Conservation (phyloP, 2,888 invertebrate species). For the Drosophila robusta region DNA sequence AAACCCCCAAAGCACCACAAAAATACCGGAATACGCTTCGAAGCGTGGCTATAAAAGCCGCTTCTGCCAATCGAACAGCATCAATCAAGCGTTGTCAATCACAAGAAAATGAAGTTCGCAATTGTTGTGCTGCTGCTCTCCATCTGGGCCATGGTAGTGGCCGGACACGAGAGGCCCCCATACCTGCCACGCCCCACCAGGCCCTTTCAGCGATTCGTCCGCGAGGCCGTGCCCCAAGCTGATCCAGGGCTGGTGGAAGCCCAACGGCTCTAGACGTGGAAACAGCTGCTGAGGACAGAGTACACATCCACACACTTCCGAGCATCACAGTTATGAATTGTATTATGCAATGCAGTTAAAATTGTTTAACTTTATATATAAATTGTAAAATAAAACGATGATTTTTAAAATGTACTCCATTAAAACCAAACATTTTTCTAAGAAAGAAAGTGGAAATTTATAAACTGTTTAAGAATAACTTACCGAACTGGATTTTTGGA, state of each 20-base stretch:
- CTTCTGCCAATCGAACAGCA: slow-evolving; percentile 2
- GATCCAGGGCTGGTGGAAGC: background rate
- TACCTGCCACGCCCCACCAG: slow-evolving; percentile 30
- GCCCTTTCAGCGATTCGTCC: slow-evolving; percentile 24
- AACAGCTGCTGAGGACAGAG: background rate
- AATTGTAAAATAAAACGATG: no score
- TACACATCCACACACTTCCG: no score
- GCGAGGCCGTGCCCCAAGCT: slow-evolving; percentile 22
- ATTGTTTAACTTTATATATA: background rate
- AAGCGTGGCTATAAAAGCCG: slow-evolving; percentile 28
- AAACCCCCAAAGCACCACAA: slow-evolving; percentile 4
- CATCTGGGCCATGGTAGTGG: slow-evolving; percentile 29
- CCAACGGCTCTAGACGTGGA: background rate
- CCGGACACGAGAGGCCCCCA: slow-evolving; percentile 16
- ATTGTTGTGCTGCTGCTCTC: slow-evolving; percentile 30
- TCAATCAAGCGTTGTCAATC: slow-evolving; percentile 17
- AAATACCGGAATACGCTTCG: slow-evolving; percentile 2
- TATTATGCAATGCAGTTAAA: background rate
- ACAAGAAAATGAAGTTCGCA: slow-evolving; percentile 25
- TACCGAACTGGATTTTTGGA: no score
- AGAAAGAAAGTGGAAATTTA: no score
- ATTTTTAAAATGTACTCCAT: no score
- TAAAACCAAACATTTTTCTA: no score
- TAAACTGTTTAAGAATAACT: no score
- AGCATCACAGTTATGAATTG: background rate